These are phyloP conservation scores for Drosophila azteca DNA, from an alignment of 1,140 invertebrate genomes.

Conservation along the genomic window DNA sequence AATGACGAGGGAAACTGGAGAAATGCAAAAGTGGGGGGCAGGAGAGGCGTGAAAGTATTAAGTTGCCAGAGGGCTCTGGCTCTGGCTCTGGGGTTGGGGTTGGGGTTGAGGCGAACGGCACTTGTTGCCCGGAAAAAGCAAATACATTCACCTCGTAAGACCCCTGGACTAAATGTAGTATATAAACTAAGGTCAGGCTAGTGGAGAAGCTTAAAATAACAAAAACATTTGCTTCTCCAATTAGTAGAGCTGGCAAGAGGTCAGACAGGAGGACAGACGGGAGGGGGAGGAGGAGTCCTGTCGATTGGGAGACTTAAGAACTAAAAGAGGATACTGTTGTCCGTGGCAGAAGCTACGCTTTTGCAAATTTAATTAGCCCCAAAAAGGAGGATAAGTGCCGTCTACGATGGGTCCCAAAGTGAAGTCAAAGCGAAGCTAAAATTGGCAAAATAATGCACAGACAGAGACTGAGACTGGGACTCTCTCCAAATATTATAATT, in stretches of 20 bases:
- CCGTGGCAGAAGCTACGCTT: slow-evolving; percentile 22
- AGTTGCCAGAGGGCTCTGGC: slow-evolving; percentile 17
- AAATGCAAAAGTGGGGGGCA: slow-evolving; percentile 22
- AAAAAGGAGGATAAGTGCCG: background rate
- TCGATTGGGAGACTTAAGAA: slow-evolving; percentile 29
- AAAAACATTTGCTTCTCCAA: slow-evolving; percentile 41
- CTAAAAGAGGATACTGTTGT: slow-evolving; percentile 52
- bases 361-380: slow-evolving; percentile 62
- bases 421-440: background rate
- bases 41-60: slow-evolving; percentile 38
- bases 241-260: slow-evolving; percentile 49
- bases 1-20: slow-evolving; percentile 5
- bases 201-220: slow-evolving; percentile 31
- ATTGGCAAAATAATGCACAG: background rate
- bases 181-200: slow-evolving; percentile 13
- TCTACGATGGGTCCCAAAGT: no score
- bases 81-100: slow-evolving; percentile 21
- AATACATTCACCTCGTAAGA: slow-evolving; percentile 28
- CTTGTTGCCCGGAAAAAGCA: slow-evolving; percentile 42
- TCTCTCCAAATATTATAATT: slow-evolving; percentile 29
- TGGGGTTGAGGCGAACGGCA: slow-evolving; percentile 18
- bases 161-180: slow-evolving; percentile 4
- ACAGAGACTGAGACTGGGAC: background rate
- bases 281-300: background rate
- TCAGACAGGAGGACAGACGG: background rate